These are phyloP conservation scores for Euclidia mi DNA, from an alignment of 2,888 invertebrate species.

Conservation along the genomic window DNA sequence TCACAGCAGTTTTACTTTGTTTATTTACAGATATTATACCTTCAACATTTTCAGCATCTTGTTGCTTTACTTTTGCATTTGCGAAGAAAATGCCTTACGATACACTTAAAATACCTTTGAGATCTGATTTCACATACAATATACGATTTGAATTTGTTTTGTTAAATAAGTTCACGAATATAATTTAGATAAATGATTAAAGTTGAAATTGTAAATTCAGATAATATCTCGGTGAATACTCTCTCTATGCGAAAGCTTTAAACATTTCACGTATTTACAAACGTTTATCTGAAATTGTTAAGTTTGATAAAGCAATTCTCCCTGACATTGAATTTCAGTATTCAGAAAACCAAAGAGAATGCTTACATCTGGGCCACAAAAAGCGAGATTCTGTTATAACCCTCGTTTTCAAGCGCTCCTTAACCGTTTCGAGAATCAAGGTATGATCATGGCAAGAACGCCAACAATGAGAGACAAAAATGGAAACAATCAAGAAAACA, in stretches of 20 bases:
- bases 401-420: constrained; percentile 85
- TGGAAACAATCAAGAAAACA: constrained; percentile 63
- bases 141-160: constrained; percentile 6
- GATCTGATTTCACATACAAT: constrained; percentile 10
- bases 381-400: constrained; percentile 72
- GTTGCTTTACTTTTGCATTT: constrained; percentile 66
- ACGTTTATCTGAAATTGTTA: constrained; percentile 16
- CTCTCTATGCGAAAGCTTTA: constrained; percentile 20
- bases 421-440: constrained; percentile 82
- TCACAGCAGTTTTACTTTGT: constrained; percentile 77
- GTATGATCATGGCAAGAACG: constrained; percentile 73
- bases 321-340: constrained; percentile 61
- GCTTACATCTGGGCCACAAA: constrained; percentile 85
- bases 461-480: constrained; percentile 70
- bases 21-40: constrained; percentile 75
- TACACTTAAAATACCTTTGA: constrained; percentile 8
- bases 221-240: constrained; percentile 9
- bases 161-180: constrained; percentile 24
- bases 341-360: constrained; percentile 84
- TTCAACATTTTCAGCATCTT: constrained; percentile 70
- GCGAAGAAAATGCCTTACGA: constrained; percentile 9
- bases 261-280: constrained; percentile 22
- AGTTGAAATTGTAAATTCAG: constrained; percentile 34
- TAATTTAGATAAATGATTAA: constrained; percentile 28
- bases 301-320: constrained; percentile 13